These are phyloP conservation scores for Mimachlamys varia DNA, from an alignment of 2,888 invertebrate genomes.

Conservation along the genomic window DNA sequence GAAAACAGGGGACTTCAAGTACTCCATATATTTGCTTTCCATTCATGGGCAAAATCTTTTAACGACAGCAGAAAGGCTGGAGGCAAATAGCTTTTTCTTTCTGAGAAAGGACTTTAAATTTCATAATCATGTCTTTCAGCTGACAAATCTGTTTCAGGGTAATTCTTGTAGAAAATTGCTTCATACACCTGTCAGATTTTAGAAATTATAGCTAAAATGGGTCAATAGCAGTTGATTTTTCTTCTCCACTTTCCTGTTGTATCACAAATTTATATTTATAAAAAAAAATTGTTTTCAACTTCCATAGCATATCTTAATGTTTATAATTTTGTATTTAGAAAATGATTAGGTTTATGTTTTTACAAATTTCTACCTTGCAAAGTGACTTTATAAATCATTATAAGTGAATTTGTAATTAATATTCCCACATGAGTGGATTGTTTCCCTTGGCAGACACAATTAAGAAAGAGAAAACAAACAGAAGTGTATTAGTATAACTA, in stretches of 20 bases:
- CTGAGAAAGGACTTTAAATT: slow-evolving; percentile 7
- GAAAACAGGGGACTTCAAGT: background rate
- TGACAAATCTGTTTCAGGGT: background rate
- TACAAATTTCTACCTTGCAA: background rate
- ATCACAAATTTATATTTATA: background rate
- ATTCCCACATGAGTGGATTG: background rate
- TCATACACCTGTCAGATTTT: background rate
- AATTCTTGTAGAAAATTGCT: background rate
- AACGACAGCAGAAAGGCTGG: background rate
- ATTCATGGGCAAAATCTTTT: background rate
- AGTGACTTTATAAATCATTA: background rate
- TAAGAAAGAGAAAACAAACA: background rate
- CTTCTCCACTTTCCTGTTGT: background rate
- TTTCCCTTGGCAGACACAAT: background rate
- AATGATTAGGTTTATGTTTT: background rate
- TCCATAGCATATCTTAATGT: no score
- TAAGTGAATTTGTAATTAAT: background rate
- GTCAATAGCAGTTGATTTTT: background rate
- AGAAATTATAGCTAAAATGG: background rate
- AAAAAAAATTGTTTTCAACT: no score
- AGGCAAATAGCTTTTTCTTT: background rate
- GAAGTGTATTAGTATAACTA: background rate
- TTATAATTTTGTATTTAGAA: background rate
- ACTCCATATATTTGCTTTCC: background rate
- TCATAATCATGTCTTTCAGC: background rate